Conservation (phyloP, 2,888 invertebrate genomes). For the Rotaria macrura region DNA sequence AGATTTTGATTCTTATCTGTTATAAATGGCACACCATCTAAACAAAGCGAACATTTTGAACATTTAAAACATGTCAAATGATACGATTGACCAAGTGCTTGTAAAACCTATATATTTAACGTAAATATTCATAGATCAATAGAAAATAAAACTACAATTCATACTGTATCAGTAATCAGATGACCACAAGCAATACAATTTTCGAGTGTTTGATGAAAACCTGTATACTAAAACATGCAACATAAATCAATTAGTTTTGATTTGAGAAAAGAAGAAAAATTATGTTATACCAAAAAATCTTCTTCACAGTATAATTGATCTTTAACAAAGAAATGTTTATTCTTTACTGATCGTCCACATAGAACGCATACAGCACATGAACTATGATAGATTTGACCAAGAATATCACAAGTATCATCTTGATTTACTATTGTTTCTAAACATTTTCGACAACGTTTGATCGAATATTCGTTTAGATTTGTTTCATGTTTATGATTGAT, state of each 20-base stretch:
- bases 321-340: background rate
- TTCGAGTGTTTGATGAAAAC: constrained; percentile 95
- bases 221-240: constrained; percentile 66
- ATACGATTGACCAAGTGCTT: constrained; percentile 97
- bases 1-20: constrained; percentile 95
- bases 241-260: background rate
- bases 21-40: constrained; percentile 95
- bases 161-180: constrained; percentile 83
- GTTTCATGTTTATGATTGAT: background rate
- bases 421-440: background rate
- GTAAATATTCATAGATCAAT: background rate
- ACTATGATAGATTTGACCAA: background rate
- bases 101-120: constrained; percentile 63
- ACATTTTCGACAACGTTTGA: background rate
- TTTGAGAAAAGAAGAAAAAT: no score
- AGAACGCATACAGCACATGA: background rate
- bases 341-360: background rate
- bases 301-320: constrained; percentile 17
- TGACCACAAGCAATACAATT: constrained; percentile 96
- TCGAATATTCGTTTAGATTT: background rate
- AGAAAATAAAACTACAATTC: no score
- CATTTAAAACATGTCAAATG: constrained; percentile 98
- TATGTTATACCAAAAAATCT: background rate
- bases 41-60: constrained; percentile 87
- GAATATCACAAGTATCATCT: background rate